Evolutionary conservation across 2,113 vertebrate species (phyloP).

Genomic region (Tetraodon nigroviridis): DNA sequence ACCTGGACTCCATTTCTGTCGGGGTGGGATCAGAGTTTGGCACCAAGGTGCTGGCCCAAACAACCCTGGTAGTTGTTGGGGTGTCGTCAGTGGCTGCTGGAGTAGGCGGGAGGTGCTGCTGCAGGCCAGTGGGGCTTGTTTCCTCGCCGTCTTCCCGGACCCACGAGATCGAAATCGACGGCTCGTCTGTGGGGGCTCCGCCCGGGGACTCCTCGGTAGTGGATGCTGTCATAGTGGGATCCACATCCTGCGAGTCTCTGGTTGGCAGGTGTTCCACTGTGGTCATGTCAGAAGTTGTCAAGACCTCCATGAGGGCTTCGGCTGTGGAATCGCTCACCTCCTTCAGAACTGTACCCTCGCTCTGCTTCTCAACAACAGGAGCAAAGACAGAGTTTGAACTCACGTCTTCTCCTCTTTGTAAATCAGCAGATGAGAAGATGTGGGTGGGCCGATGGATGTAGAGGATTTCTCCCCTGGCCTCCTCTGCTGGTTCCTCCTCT

Average conservation of each 20-base stretch:
- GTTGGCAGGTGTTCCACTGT: constrained; percentile 25
- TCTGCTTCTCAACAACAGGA: constrained; percentile 38
- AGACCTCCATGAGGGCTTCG: constrained; percentile 22
- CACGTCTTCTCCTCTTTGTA: constrained; percentile 18
- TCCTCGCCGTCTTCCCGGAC: constrained; percentile 47
- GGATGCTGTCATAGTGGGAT: constrained; percentile 14
- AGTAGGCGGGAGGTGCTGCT: constrained; percentile 14
- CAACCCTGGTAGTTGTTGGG: constrained; percentile 10
- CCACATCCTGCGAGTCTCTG: constrained; percentile 22
- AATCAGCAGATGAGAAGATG: constrained; percentile 14
- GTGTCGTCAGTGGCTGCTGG: constrained; percentile 12
- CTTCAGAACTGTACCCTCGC: constrained; percentile 12
- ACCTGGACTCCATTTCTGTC: constrained; percentile 61
- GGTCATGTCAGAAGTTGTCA: constrained; percentile 48
- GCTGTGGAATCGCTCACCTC: constrained; percentile 24
- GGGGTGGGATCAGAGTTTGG: constrained; percentile 9
- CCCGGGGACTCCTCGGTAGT: constrained; percentile 20
- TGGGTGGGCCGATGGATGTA: constrained; percentile 50
- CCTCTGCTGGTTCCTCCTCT: constrained; percentile 36
- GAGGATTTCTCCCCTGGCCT: constrained; percentile 67
- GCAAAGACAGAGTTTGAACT: constrained; percentile 30
- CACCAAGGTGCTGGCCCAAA: constrained; percentile 28
- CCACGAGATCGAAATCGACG: constrained; percentile 56
- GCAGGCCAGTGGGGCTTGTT: neutral
- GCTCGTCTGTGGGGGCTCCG: constrained; percentile 27